Base-by-base conservation (phyloP, 92 coral and sea anemone genomes). In the Epizoanthus ramosus region DNA sequence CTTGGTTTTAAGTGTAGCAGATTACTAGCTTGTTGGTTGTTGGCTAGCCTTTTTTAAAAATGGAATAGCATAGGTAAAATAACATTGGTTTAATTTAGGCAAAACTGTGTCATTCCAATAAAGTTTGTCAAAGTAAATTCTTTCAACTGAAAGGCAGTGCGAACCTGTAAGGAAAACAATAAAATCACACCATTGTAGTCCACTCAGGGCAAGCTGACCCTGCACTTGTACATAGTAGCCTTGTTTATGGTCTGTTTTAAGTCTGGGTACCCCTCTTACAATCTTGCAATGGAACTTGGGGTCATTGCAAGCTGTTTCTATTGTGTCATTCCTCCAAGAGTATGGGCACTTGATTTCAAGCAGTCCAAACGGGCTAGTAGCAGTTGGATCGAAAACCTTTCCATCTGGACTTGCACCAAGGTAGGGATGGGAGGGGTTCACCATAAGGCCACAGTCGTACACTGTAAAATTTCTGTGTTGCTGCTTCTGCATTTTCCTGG, bases 341-440 rank as follows among this genome's bases (percentile, higher is more conserved):
- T 50, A 91, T 35, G 91, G 91, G 60, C 85, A 80, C 71, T 85
- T 91, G 5, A 88, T 88, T 88, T 91, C 91, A 65, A 85, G 45
- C 68, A 91, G 63, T 69, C 92, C 92, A 89, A 81, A 84, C 25
- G 70, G 85, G 25, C 81, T 86, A 41, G 61, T 68, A 54, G 77
- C 76, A 13, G 90, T 85, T 18, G 95, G 92, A 74, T 92, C 92
- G 86, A 86, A 86, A 17, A 86, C 95, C 65, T 92, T 92, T 19
- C 90, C 91, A 89, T 92, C 95, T 16, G 90, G 95, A 43, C 85
- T 68, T 19, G 88, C 92, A 37, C 92, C 95, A 41, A 86, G 83
- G 80, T 77, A 86, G 68, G 95, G 95, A 19, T 57, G 75, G 72
- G 85, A 53, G 35, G 90, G 95, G n/a, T 92, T 84, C 2, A 89